Evolutionary conservation across 2,797 vertebrate genomes (phyloP), one percentile per base, ranked within the genome.

Genomic region (Parotocinclus haroldoi): DNA sequence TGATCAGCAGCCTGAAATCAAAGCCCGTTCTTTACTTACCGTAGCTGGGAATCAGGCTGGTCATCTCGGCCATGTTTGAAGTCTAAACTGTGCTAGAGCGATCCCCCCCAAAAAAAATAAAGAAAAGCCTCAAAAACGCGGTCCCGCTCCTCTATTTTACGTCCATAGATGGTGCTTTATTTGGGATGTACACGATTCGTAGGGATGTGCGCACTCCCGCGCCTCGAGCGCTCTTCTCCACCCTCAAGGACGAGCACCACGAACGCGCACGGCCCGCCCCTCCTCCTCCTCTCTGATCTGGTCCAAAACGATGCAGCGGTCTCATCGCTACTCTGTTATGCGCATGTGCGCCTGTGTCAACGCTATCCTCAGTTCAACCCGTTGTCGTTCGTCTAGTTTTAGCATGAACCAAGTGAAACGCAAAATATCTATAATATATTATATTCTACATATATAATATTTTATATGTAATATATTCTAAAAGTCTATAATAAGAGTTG

Each of bases 21-120:
- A 50, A 46, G 66, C 38, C 56, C 42, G 45, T 5, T 7, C 45
- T 16, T 37, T 5, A 63, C 80, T 82, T 46, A 84, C 82, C 82
- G 27, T 82, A 81, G 40, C 76, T 57, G 37, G 77, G 75, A 63
- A 56, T 82, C 67, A 84, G 72, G 73, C 78, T 77, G 40, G 71
- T 79, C 0, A 82, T 73, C 65, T 84, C 82, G 68, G 79, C 74
- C 82, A 84, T 84, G 63, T 75, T 27, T 81, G 42, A 27, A 62
- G 11, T 56, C 58, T 66, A 58, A 49, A 63, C 45, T 66, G 67
- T 49, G 50, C 38, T 63, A 50, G 66, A 14, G 49, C 68, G 71
- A 72, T 62, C 61, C 68, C 39, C 16, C 71, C 57, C 37, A 52
- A 76, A 70, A 66, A 64, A 54, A 45, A 58, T 66, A 56, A 60